phyloP scores from a whole-genome alignment of 1,140 invertebrate genomes.

The Bombus picipes region DNA sequence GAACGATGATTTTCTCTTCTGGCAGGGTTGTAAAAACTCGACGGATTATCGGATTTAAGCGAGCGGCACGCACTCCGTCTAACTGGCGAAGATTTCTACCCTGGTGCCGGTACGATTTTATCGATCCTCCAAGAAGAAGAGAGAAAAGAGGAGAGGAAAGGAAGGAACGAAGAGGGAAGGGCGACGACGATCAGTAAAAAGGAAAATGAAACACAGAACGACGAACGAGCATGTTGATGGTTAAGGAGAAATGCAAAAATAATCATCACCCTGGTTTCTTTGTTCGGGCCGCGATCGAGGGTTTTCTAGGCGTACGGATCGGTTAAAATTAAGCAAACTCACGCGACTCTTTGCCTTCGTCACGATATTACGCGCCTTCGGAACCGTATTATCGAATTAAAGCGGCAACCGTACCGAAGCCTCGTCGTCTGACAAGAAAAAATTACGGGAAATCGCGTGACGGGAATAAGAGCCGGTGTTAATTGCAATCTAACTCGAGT shows the following conservation, averaged over 20 bases:
- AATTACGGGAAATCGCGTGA: conserved; percentile 53
- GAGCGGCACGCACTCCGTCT: background rate
- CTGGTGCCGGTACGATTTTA: conserved; percentile 16
- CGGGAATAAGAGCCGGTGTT: conserved; percentile 29
- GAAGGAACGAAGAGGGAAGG: background rate
- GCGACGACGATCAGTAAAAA: background rate
- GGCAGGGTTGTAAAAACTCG: conserved; percentile 23
- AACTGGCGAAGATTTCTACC: background rate
- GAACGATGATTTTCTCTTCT: conserved; percentile 13
- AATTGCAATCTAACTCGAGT: conserved; percentile 53
- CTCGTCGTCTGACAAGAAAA: conserved; percentile 8
- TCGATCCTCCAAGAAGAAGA: background rate
- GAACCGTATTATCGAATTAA: conserved; percentile 64
- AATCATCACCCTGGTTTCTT: conserved; percentile 57
- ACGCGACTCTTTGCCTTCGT: conserved; percentile 44
- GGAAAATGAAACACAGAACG: background rate
- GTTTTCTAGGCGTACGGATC: background rate
- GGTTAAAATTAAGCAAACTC: conserved; percentile 61
- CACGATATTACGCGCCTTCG: conserved; percentile 57
- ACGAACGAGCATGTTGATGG: conserved; percentile 10
- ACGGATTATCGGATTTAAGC: conserved; percentile 23
- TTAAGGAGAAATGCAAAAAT: conserved; percentile 62
- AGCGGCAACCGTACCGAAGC: conserved; percentile 8
- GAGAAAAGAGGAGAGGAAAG: background rate
- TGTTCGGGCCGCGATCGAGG: conserved; percentile 4